Percentiles rank a stretch among this genome's conserved stretches.
phyloP scores from a whole-genome alignment of 1,140 invertebrate genomes.

The Pogonomyrmex californicus region DNA sequence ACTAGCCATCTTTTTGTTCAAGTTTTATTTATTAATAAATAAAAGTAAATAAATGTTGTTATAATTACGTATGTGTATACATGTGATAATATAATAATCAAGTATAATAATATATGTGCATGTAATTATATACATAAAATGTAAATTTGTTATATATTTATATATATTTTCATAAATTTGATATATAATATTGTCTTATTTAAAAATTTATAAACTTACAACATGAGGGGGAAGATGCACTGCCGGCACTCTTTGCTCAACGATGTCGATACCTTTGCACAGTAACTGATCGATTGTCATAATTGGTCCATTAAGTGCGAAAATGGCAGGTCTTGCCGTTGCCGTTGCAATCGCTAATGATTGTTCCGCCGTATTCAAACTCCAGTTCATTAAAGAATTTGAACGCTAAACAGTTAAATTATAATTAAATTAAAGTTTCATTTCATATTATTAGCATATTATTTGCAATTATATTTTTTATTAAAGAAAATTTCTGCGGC shows the following conservation, averaged over 20 bases:
- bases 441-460: neutral
- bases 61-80: neutral
- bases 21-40: neutral
- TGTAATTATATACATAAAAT: neutral
- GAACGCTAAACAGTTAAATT: constrained; percentile 87
- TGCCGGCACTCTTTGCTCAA: constrained; percentile 92
- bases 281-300: constrained; percentile 91
- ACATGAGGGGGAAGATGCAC: constrained; percentile 92
- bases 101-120: neutral
- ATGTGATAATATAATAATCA: neutral
- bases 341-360: constrained; percentile 90
- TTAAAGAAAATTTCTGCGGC: neutral
- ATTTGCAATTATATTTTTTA: neutral
- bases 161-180: neutral
- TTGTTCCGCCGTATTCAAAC: constrained; percentile 90
- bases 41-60: constrained; percentile 11
- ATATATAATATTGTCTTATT: neutral
- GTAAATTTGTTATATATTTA: no score
- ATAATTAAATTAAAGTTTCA: neutral
- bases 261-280: constrained; percentile 92
- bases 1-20: neutral
- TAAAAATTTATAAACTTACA: constrained; percentile 86
- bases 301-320: constrained; percentile 90
- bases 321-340: constrained; percentile 90
- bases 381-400: constrained; percentile 91